These are phyloP conservation scores for Chrysolina oricalcia DNA, from an alignment of 2,888 invertebrate genomes.

Conservation along the genomic window DNA sequence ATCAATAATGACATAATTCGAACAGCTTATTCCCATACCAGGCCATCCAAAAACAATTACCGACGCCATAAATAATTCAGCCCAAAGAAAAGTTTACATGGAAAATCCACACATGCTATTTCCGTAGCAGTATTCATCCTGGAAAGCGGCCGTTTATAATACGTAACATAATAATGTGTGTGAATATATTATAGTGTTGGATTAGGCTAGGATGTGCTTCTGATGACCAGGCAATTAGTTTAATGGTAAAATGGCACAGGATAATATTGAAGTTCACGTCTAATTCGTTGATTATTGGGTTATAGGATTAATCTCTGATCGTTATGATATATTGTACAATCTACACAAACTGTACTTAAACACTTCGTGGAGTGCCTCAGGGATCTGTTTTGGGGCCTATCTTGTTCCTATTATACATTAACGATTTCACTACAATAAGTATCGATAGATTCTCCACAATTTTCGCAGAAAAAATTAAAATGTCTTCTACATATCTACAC, in stretches of 20 bases:
- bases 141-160: neutral
- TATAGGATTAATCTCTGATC: too few relatives aligned
- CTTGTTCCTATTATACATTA: too few relatives aligned
- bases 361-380: too few relatives aligned
- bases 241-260: slow-evolving; percentile 33
- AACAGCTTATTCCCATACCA: neutral
- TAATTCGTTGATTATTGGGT: neutral
- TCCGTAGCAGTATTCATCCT: slow-evolving; percentile 22
- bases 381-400: too few relatives aligned
- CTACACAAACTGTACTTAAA: too few relatives aligned
- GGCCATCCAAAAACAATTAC: slow-evolving; percentile 17
- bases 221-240: slow-evolving; percentile 36
- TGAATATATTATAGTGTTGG: slow-evolving; percentile 13
- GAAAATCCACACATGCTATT: slow-evolving; percentile 19
- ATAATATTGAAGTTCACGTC: slow-evolving; percentile 31
- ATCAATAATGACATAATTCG: neutral
- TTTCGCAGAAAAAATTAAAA: too few relatives aligned
- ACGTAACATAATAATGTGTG: slow-evolving; percentile 29
- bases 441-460: too few relatives aligned
- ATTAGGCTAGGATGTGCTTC: slow-evolving; percentile 32
- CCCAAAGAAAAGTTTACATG: neutral
- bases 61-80: neutral
- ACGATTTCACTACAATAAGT: too few relatives aligned
- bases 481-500: too few relatives aligned
- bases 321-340: too few relatives aligned